Base-by-base conservation (phyloP, 2,113 vertebrate genomes). In the Cheilinus undulatus region DNA sequence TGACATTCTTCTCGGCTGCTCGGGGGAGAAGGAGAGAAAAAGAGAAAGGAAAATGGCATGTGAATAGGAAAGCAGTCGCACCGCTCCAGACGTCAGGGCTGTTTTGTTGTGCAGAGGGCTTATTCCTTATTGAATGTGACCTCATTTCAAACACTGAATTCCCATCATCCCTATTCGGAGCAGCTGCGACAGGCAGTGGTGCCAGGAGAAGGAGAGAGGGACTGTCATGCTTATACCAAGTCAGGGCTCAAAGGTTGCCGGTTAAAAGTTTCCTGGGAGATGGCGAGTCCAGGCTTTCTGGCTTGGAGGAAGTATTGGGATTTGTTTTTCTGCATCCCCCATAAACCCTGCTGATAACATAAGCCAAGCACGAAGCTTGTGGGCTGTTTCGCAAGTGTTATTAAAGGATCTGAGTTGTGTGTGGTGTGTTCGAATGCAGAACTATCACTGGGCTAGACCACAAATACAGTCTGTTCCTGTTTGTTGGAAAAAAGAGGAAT, bases 121-220 rank as follows among this genome's bases (percentile, higher is more conserved):
- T 73, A 82, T 62, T 78, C 67, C 60, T 80, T 61, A 80, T 72
- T 85, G 63, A 82, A 73, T 67, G 78, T 89, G 89, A 88, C 82
- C 85, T 87, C 80, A 67, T 86, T 86, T 77, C 49, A 73, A 81
- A 73, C 75, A 56, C 24, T 64, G 60, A 80, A 84, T 59, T 76
- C 67, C 75, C 69, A 65, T 69, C 48, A 42, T 73, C 73, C 76
- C 72, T 56, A 74, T 22, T 78, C 49, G 30, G 56, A 1, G 24
- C 83, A 88, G 81, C 85, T 86, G 76, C 45, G 59, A 75, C 59
- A 69, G 51, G 34, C 32, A 5, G 38, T 50, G 50, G 20, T 12
- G 65, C 78, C 76, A 67, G 73, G 40, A 73, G 57, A 26, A 71
- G n/a, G 19, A 52, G 22, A 68, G 81, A 57, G 40, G 56, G 58